A percentile compares a stretch with the other conserved stretches of the same genome.
Conservation (phyloP, 2,113 vertebrate genomes). For the Vimba vimba region DNA sequence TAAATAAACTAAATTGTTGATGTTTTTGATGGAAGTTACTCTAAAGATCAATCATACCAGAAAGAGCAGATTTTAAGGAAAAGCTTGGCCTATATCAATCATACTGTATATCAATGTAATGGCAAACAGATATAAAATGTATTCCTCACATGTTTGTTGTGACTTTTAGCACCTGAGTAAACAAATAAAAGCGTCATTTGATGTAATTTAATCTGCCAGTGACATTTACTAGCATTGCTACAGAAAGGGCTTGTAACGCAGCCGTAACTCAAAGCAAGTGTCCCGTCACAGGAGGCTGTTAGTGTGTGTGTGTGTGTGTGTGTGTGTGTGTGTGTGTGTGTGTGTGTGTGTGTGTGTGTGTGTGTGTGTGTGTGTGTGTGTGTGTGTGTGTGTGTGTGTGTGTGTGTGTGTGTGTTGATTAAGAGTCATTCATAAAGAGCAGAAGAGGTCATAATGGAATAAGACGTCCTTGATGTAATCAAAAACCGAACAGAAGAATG, state of each 20-base stretch:
- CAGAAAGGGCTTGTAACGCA: constrained; percentile 21
- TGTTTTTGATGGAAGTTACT: too few species aligned
- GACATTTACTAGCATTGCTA: constrained; percentile 52
- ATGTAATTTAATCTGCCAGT: constrained; percentile 38
- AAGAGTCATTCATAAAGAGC: constrained; percentile 30
- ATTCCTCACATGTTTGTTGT: neutral
- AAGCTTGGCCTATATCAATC: neutral
- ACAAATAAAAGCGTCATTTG: constrained; percentile 44
- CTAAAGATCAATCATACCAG: too few species aligned
- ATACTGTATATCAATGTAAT: constrained; percentile 31
- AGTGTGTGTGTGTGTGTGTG: neutral
- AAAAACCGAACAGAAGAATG: constrained; percentile 21
- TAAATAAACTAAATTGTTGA: too few species aligned
- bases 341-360: neutral
- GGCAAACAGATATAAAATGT: neutral
- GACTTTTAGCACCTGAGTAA: constrained; percentile 39
- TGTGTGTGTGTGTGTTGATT: constrained; percentile 41
- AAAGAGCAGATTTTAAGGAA: too few species aligned
- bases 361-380: neutral
- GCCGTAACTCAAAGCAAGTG: constrained; percentile 44
- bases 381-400: neutral
- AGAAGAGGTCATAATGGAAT: constrained; percentile 36
- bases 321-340: neutral
- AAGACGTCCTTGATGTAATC: constrained; percentile 30
- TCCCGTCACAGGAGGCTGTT: constrained; percentile 44